Evolutionary conservation across 2,797 vertebrate species (phyloP).

Genomic region (Poeciliopsis presidionis): DNA sequence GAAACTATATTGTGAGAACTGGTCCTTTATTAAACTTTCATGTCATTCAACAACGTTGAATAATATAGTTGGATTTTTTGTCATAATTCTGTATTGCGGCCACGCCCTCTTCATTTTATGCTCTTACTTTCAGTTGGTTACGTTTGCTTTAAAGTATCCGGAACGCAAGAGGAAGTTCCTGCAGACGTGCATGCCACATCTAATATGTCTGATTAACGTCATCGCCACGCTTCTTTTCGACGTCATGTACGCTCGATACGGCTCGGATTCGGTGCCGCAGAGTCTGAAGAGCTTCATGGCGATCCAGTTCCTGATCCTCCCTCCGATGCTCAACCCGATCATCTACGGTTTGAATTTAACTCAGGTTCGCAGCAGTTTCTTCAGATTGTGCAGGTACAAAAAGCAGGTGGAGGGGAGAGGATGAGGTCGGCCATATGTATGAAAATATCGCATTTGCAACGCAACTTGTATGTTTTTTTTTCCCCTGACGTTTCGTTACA

Average conservation of each 20-base stretch:
- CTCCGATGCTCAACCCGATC: constrained; percentile 63
- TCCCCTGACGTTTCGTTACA: neutral
- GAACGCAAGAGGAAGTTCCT: constrained; percentile 61
- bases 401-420: neutral
- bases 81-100: constrained; percentile 33
- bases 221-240: constrained; percentile 63
- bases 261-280: constrained; percentile 32
- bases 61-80: constrained; percentile 23
- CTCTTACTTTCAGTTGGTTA: constrained; percentile 57
- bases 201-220: constrained; percentile 64
- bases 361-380: constrained; percentile 28
- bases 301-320: constrained; percentile 49
- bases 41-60: constrained; percentile 28
- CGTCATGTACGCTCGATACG: constrained; percentile 44
- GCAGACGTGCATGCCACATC: constrained; percentile 74
- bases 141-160: constrained; percentile 19
- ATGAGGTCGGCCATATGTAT: neutral
- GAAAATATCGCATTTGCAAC: neutral
- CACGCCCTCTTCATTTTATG: constrained; percentile 46
- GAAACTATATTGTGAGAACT: constrained; percentile 68
- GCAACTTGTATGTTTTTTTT: neutral
- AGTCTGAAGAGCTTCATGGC: constrained; percentile 58
- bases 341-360: constrained; percentile 61
- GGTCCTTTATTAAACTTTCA: constrained; percentile 54
- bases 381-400: neutral